Percentiles rank a stretch among this genome's conserved stretches.
phyloP scores from a whole-genome alignment of 2,113 vertebrate species.

The Odobenus rosmarus region DNA sequence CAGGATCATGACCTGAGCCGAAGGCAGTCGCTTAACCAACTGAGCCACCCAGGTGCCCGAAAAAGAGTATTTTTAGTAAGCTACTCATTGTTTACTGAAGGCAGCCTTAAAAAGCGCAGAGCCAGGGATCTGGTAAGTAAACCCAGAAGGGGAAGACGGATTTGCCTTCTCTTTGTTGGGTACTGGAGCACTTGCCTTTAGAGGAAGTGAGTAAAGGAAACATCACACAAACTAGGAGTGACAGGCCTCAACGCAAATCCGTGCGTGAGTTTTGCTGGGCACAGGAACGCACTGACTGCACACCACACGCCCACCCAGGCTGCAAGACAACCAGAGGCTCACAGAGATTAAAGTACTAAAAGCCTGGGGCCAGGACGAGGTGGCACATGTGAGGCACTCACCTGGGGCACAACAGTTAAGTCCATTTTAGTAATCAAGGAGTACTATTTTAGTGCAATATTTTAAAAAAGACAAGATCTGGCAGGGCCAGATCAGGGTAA shows the following conservation, averaged over 20 bases:
- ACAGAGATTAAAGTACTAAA: background rate
- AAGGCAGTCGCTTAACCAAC: no score
- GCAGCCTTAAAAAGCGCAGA: constrained; percentile 49
- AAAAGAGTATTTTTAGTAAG: constrained; percentile 68
- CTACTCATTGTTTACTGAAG: constrained; percentile 41
- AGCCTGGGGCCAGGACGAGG: background rate
- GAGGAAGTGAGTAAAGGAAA: background rate
- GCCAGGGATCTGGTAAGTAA: constrained; percentile 38
- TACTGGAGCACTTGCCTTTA: background rate
- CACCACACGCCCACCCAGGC: background rate
- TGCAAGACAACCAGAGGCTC: background rate
- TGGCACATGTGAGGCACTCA: background rate
- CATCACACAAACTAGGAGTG: background rate
- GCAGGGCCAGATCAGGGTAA: background rate
- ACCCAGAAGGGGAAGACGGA: background rate
- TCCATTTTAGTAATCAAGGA: background rate
- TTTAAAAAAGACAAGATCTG: background rate
- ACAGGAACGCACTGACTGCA: background rate
- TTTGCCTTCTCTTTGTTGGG: background rate
- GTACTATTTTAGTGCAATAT: background rate
- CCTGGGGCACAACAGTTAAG: background rate
- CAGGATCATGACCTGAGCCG: no score
- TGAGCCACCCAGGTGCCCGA: no score
- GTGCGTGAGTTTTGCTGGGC: background rate
- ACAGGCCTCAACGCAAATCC: background rate